Conservation (phyloP, 2,797 vertebrate species). For the Mallotus villosus region DNA sequence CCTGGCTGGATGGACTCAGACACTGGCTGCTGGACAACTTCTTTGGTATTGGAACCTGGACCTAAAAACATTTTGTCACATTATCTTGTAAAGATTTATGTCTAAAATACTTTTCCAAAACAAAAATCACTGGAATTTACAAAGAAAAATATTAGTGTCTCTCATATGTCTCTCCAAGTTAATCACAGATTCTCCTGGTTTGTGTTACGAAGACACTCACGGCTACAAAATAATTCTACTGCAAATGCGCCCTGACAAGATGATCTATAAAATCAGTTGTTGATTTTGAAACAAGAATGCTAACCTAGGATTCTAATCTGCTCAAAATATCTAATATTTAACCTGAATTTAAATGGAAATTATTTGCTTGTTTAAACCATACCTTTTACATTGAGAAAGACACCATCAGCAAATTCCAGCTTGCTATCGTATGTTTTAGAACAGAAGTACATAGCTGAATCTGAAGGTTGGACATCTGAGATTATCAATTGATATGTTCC, state of each 20-base stretch:
- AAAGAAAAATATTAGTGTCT: too few relatives aligned
- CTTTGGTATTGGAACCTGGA: neutral
- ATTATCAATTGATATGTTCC: constrained; percentile 54
- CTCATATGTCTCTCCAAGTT: too few relatives aligned
- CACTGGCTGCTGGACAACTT: neutral
- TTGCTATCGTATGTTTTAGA: constrained; percentile 43
- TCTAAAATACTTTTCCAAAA: neutral
- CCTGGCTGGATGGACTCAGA: neutral
- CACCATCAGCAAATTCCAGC: constrained; percentile 46
- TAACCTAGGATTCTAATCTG: too few relatives aligned
- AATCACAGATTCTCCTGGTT: too few relatives aligned
- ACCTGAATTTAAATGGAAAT: too few relatives aligned
- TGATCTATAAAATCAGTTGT: too few relatives aligned
- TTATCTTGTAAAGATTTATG: neutral
- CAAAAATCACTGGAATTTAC: too few relatives aligned
- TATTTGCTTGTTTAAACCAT: neutral
- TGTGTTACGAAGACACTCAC: too few relatives aligned
- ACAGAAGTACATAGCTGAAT: constrained; percentile 67
- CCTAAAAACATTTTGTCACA: neutral
- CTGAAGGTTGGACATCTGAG: constrained; percentile 39
- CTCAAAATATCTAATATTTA: too few relatives aligned
- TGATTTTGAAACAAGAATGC: too few relatives aligned
- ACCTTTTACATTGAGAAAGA: constrained; percentile 62
- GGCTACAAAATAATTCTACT: too few relatives aligned
- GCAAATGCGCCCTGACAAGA: too few relatives aligned